Conservation (phyloP, 1,140 invertebrate species). For the Bilobella aurantiaca region DNA sequence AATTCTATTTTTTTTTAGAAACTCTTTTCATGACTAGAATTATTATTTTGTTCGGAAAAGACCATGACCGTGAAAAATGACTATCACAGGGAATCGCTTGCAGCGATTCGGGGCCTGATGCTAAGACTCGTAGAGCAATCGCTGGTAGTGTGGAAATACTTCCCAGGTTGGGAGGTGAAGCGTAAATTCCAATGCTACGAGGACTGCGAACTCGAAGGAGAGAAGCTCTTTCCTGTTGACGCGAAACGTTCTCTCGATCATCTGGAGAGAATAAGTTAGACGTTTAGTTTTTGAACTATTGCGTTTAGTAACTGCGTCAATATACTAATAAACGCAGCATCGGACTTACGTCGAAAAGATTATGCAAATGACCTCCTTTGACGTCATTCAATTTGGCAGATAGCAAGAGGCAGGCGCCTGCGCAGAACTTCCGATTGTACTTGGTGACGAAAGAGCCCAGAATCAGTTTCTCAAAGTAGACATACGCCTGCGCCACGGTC, state of each 20-base stretch:
- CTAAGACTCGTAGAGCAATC: conserved; percentile 45
- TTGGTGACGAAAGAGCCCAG: conserved; percentile 86
- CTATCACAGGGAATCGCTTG: no score
- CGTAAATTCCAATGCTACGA: conserved; percentile 88
- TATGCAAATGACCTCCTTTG: conserved; percentile 74
- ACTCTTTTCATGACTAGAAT: no score
- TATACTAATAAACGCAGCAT: no score
- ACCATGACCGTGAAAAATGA: no score
- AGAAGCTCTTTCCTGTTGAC: conserved; percentile 83
- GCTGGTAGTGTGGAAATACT: conserved; percentile 88
- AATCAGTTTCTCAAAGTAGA: conserved; percentile 95
- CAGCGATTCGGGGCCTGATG: no score
- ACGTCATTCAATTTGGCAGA: conserved; percentile 94
- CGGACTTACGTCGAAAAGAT: conserved; percentile 79
- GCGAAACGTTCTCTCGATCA: conserved; percentile 78
- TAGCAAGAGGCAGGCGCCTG: conserved; percentile 82
- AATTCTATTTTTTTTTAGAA: no score
- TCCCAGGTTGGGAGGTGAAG: conserved; percentile 82
- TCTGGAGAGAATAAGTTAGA: conserved; percentile 45
- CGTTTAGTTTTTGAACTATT: conserved; percentile 9
- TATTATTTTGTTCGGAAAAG: no score
- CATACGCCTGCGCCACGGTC: conserved; percentile 89
- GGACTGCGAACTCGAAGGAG: conserved; percentile 81
- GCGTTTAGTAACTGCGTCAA: no score
- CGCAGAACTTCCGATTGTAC: conserved; percentile 82